phyloP scores from a whole-genome alignment of 2,797 vertebrate genomes.

The Amblyopsis hoosieri region DNA sequence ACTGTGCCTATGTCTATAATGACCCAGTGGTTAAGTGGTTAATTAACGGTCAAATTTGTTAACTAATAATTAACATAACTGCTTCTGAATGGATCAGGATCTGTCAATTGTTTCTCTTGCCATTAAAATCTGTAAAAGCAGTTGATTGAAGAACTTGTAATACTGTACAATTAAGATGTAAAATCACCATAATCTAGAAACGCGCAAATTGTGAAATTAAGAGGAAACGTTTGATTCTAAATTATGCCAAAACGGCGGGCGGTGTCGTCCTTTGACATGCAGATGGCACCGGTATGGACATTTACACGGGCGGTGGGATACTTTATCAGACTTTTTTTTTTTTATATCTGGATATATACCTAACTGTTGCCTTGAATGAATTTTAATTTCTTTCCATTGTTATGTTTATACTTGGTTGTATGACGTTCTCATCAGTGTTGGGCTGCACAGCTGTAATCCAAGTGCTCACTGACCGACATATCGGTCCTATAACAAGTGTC shows the following conservation, averaged over 20 bases:
- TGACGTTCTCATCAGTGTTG: conserved; percentile 77
- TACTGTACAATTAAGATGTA: conserved; percentile 30
- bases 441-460: conserved; percentile 65
- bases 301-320: conserved; percentile 54
- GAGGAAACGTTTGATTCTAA: conserved; percentile 38
- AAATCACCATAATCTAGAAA: conserved; percentile 52
- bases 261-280: conserved; percentile 23
- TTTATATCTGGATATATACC: conserved; percentile 64
- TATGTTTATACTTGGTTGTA: conserved; percentile 69
- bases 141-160: conserved; percentile 32
- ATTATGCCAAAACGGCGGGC: conserved; percentile 24
- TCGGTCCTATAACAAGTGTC: conserved; percentile 47
- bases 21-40: conserved; percentile 43
- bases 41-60: conserved; percentile 72
- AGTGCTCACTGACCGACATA: conserved; percentile 70
- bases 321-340: conserved; percentile 38
- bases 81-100: conserved; percentile 21
- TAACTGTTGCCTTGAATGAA: conserved; percentile 75
- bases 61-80: conserved; percentile 50
- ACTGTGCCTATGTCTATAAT: conserved; percentile 81
- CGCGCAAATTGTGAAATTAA: conserved; percentile 57
- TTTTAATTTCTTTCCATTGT: conserved; percentile 65
- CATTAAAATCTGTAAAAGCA: conserved; percentile 47
- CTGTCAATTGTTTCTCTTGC: conserved; percentile 37
- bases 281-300: conserved; percentile 48